Conservation (phyloP, 2,113 vertebrate species). For the Callocephalon fimbriatum region DNA sequence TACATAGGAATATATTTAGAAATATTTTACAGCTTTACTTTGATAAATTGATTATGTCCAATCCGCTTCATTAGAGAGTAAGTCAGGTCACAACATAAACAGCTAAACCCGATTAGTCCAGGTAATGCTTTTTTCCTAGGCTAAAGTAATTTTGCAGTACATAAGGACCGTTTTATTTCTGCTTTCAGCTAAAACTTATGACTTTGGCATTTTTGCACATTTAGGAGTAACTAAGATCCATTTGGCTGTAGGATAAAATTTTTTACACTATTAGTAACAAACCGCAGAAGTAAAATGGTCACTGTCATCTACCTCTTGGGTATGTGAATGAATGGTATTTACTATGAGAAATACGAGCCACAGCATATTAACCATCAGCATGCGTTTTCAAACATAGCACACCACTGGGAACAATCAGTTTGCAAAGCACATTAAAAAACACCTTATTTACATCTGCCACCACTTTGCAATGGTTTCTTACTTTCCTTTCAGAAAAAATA, state of each 20-base stretch:
- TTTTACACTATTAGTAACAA: background rate
- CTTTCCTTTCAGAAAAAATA: background rate
- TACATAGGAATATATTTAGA: accelerated
- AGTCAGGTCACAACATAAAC: background rate
- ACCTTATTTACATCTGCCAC: background rate
- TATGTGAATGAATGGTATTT: background rate
- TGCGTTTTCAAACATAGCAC: background rate
- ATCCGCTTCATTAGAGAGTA: background rate
- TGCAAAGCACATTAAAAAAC: background rate
- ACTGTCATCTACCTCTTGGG: background rate
- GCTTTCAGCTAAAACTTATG: background rate
- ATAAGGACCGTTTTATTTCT: background rate
- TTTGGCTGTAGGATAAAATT: background rate
- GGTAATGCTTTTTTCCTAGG: background rate
- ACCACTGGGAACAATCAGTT: background rate
- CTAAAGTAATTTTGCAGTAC: background rate
- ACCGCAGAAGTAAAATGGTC: background rate
- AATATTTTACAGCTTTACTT: background rate
- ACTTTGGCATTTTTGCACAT: background rate
- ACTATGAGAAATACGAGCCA: background rate
- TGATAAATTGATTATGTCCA: background rate
- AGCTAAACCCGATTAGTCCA: background rate
- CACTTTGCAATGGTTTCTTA: background rate
- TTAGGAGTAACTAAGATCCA: background rate
- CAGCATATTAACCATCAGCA: background rate